Percentiles rank a stretch among this genome's conserved stretches.
phyloP scores from a whole-genome alignment of 2,113 vertebrate species.

The Crypturellus undulatus region DNA sequence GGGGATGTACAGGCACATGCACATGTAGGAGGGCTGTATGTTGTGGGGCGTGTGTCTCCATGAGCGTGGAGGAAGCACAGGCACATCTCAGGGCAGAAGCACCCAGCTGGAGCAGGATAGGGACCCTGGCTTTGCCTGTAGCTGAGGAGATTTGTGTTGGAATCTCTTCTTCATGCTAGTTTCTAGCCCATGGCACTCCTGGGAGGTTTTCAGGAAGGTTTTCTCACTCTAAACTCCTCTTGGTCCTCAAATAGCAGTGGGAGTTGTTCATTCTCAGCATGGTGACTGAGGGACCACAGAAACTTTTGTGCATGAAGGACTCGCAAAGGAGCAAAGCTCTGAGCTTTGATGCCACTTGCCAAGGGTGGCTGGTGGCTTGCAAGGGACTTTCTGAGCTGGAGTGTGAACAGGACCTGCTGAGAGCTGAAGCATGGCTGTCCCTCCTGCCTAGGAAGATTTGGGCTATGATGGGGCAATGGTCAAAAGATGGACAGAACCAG shows the following conservation, averaged over 20 bases:
- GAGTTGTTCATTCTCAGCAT: background rate
- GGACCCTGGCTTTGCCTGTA: background rate
- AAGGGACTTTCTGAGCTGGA: background rate
- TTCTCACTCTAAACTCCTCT: background rate
- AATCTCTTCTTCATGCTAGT: background rate
- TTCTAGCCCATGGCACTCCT: background rate
- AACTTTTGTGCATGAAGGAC: background rate
- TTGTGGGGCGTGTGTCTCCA: no score
- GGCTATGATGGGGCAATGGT: background rate
- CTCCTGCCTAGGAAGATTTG: background rate
- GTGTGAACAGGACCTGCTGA: background rate
- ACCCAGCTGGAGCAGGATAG: background rate
- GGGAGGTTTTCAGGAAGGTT: background rate
- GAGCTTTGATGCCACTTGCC: background rate
- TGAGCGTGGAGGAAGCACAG: fast-evolving
- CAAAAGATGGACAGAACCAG: background rate
- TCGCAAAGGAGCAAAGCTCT: background rate
- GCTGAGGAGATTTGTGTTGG: background rate
- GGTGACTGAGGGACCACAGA: background rate
- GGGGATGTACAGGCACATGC: fast-evolving
- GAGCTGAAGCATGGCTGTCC: background rate
- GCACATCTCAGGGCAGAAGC: background rate
- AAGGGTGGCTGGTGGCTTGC: background rate
- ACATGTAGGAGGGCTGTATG: background rate
- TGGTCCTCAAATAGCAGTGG: background rate